These are phyloP conservation scores for Osmerus mordax DNA, from an alignment of 2,113 vertebrate species.

Conservation along the genomic window DNA sequence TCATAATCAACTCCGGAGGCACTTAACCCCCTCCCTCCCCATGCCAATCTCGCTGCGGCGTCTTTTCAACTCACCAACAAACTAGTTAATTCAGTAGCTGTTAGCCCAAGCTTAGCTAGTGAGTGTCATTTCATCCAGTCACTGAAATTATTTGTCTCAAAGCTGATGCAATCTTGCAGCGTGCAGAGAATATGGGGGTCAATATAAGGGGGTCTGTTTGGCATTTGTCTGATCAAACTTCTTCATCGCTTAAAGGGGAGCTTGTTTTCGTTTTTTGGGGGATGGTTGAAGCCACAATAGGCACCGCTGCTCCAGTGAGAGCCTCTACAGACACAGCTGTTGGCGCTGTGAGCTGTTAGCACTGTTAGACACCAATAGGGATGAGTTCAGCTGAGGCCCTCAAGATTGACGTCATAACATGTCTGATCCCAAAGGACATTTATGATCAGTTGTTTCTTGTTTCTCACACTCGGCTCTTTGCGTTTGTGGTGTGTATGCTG, in stretches of 20 bases:
- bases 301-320: neutral
- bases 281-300: neutral
- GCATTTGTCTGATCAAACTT: neutral
- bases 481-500: neutral
- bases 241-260: neutral
- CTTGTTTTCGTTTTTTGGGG: neutral
- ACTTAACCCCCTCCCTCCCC: no score
- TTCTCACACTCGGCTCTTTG: neutral
- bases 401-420: neutral
- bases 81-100: no score
- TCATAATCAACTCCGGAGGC: no score
- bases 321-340: neutral
- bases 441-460: neutral
- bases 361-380: neutral
- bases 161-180: no score
- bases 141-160: no score
- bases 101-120: no score
- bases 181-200: no score
- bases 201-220: no score
- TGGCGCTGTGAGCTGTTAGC: neutral
- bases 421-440: neutral
- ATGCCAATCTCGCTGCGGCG: no score
- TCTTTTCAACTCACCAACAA: no score
- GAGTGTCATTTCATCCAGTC: no score
- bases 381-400: neutral